These are phyloP conservation scores for Amblyteles armatorius DNA, from an alignment of 2,888 invertebrate species.

Conservation along the genomic window DNA sequence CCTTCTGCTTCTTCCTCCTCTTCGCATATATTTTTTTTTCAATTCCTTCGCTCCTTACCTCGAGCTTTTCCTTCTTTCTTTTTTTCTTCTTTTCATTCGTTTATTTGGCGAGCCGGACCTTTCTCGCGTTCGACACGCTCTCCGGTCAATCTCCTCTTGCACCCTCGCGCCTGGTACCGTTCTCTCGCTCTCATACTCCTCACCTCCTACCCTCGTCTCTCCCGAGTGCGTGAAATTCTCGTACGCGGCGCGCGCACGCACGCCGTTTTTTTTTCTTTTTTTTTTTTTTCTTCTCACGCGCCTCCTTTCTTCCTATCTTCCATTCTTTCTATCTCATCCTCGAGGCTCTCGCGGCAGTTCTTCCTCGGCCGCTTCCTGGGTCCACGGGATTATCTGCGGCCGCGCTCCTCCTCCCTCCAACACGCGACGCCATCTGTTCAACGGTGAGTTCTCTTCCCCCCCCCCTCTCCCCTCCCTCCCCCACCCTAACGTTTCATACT, in stretches of 20 bases:
- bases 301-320: not conserved
- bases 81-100: not conserved
- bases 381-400: constrained; percentile 21
- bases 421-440: constrained; percentile 54
- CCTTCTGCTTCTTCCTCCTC: constrained; percentile 46
- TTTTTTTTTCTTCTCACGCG: not conserved
- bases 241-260: not conserved
- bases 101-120: constrained; percentile 43
- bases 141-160: constrained; percentile 14
- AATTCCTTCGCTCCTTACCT: constrained; percentile 23
- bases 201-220: constrained; percentile 4
- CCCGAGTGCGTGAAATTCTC: not conserved
- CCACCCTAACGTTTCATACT: constrained; percentile 39
- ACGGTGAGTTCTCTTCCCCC: constrained; percentile 46
- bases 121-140: constrained; percentile 43
- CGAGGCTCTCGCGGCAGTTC: constrained; percentile 17
- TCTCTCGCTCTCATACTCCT: constrained; percentile 11
- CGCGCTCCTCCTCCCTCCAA: constrained; percentile 21
- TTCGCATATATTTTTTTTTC: constrained; percentile 44
- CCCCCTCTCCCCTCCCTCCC: not conserved
- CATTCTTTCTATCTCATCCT: constrained; percentile 6
- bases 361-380: constrained; percentile 24
- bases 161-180: constrained; percentile 24
- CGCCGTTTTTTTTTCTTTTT: not conserved
- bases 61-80: constrained; percentile 17